Conservation (phyloP, 2,113 vertebrate species). For the Myiagra hebetior region DNA sequence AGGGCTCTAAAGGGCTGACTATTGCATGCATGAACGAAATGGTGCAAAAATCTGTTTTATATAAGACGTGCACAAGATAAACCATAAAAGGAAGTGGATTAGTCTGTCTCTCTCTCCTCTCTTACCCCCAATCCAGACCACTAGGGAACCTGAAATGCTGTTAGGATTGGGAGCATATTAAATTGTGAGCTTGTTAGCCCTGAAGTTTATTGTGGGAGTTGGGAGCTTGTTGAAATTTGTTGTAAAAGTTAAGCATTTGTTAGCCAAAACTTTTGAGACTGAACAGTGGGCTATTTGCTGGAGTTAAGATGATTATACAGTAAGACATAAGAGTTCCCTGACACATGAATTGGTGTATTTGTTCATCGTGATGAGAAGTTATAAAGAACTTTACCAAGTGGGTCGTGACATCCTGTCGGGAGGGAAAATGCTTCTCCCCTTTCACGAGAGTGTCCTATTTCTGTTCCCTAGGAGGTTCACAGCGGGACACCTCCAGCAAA, state of each 20-base stretch:
- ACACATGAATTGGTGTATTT: not conserved
- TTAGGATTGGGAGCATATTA: not conserved
- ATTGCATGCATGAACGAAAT: not conserved
- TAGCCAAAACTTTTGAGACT: not conserved
- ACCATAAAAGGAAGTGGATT: not conserved
- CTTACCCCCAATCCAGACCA: not conserved
- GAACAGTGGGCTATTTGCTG: not conserved
- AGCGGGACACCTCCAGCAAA: not conserved
- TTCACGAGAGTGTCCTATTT: not conserved
- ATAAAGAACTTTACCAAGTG: not conserved
- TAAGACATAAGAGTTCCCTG: not conserved
- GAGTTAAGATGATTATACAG: not conserved
- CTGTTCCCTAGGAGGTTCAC: not conserved
- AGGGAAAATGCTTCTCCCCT: not conserved
- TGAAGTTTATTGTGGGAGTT: not conserved
- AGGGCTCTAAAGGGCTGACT: not conserved
- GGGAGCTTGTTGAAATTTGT: not conserved
- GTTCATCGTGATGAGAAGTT: not conserved
- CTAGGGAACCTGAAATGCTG: not conserved
- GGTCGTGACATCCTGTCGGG: rapidly evolving
- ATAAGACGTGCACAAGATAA: not conserved
- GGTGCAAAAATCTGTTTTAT: not conserved
- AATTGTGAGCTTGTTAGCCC: not conserved
- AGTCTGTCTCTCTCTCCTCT: not conserved
- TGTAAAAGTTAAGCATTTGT: not conserved